Evolutionary conservation across 2,888 invertebrate genomes (phyloP), one percentile per base, ranked within the genome.

Genomic region (Pollenia labialis): DNA sequence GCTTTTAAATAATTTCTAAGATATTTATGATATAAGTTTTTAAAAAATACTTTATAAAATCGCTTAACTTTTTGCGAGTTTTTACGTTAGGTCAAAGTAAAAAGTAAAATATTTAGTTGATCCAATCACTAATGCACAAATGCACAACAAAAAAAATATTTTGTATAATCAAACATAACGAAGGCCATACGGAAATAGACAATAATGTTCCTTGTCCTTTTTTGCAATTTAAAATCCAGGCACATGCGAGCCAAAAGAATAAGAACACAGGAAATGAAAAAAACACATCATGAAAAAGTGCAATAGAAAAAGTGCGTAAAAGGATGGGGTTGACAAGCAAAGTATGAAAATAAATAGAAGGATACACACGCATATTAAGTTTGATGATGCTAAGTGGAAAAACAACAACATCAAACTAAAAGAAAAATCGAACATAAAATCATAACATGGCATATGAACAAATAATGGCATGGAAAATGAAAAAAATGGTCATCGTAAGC

Each of bases 381-480:
- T 64, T 11, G 32, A 52, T 62, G 50, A 52, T 62, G 50, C 46
- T 66, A 72, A 32, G 72, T 66, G 68, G 40, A 72, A 76, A 62
- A 16, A 52, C 23, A 72, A 48, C 11, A 52, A 46, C 50, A 71
- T 23, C 16, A 76, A 64, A 81, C 84, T 76, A 77, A 79, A 77
- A 74, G 81, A 87, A 85, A 32, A 72, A 87, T 74, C 64, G n/a
- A 56, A 54, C 48, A 71, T 16, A 77, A 48, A 77, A 71, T 66
- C 58, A n/a, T 58, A 46, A 44, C 32, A 79, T 66, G 64, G 14
- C 80, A 81, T 56, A 66, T 42, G 64, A 75, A 56, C 62, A 64
- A 84, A 85, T 85, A 85, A 72, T 58, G 60, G 52, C 72, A 88
- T 64, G 48, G 62, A 77, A 88, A 66, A 48, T 50, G 69, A 32